Percentiles rank a stretch among this genome's conserved stretches.
Evolutionary conservation across 1,140 invertebrate species (phyloP).

Genomic region (Zaprionus taronus): DNA sequence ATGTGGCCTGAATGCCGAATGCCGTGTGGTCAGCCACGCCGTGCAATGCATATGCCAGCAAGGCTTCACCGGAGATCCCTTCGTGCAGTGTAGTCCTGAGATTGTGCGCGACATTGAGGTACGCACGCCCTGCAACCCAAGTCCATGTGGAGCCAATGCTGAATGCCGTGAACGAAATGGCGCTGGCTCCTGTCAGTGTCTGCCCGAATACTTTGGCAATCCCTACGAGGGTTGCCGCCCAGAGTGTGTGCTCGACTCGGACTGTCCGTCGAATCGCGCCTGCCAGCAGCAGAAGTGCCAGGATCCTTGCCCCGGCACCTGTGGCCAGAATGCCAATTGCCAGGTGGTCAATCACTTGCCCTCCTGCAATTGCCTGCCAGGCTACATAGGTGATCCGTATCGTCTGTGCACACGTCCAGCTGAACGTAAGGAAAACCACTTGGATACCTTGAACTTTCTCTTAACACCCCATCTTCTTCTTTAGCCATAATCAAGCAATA

Average conservation of each 20-base stretch:
- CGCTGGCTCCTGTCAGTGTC: constrained; percentile 89
- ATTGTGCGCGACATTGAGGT: constrained; percentile 77
- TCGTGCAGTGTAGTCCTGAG: constrained; percentile 86
- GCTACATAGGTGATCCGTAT: constrained; percentile 89
- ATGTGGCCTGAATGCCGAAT: constrained; percentile 92
- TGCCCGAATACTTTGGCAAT: constrained; percentile 90
- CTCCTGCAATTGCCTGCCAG: constrained; percentile 88
- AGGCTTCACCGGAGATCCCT: constrained; percentile 91
- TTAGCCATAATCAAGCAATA: constrained; percentile 81
- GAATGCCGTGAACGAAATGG: constrained; percentile 88
- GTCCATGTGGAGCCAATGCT: constrained; percentile 91
- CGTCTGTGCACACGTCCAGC: constrained; percentile 84
- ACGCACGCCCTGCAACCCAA: constrained; percentile 87
- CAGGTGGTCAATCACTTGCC: constrained; percentile 90
- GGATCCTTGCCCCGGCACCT: constrained; percentile 90
- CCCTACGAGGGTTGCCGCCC: constrained; percentile 91
- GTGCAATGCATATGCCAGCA: constrained; percentile 91
- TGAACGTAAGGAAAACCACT: constrained; percentile 74
- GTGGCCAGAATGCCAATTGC: constrained; percentile 90
- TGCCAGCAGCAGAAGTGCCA: constrained; percentile 89
- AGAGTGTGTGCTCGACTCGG: constrained; percentile 88
- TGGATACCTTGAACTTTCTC: no score
- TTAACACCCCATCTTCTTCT: constrained; percentile 43
- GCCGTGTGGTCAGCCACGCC: constrained; percentile 91
- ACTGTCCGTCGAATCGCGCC: constrained; percentile 89